Percentiles rank a stretch among this genome's conserved stretches.
These are phyloP conservation scores for Anguilla megastoma DNA, from an alignment of 2,797 vertebrate genomes.

Conservation along the genomic window DNA sequence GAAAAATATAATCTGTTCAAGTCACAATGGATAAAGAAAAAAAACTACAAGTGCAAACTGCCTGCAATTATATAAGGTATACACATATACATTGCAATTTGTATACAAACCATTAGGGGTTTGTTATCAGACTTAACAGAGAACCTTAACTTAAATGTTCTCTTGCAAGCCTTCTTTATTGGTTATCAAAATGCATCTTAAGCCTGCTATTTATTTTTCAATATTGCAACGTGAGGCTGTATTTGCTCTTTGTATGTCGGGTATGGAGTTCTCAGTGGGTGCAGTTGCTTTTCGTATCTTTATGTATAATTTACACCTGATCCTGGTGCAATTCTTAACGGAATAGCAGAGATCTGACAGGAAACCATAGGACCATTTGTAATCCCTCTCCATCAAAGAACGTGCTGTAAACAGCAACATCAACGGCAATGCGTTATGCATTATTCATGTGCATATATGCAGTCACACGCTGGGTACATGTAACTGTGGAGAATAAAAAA, in stretches of 20 bases:
- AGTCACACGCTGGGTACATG: not conserved
- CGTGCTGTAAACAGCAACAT: not conserved
- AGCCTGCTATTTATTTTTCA: not conserved
- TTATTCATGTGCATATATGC: not conserved
- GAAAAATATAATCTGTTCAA: not conserved
- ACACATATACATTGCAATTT: not conserved
- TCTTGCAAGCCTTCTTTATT: not conserved
- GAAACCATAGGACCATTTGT: not conserved
- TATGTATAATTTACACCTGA: constrained; percentile 1
- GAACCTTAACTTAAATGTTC: not conserved
- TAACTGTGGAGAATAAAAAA: not conserved
- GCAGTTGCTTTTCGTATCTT: not conserved
- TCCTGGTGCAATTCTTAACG: not conserved
- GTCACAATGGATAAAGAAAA: not conserved
- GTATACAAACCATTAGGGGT: not conserved
- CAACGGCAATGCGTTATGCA: not conserved
- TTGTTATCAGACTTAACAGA: not conserved
- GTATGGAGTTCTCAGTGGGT: not conserved
- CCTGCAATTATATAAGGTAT: not conserved
- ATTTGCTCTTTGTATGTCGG: not conserved
- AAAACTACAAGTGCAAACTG: not conserved
- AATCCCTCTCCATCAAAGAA: not conserved
- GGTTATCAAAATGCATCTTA: not conserved
- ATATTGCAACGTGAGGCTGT: not conserved
- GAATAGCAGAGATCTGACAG: not conserved